These are phyloP conservation scores for Caenorhabditis sinica DNA, from an alignment of 2,888 invertebrate species.

Conservation along the genomic window DNA sequence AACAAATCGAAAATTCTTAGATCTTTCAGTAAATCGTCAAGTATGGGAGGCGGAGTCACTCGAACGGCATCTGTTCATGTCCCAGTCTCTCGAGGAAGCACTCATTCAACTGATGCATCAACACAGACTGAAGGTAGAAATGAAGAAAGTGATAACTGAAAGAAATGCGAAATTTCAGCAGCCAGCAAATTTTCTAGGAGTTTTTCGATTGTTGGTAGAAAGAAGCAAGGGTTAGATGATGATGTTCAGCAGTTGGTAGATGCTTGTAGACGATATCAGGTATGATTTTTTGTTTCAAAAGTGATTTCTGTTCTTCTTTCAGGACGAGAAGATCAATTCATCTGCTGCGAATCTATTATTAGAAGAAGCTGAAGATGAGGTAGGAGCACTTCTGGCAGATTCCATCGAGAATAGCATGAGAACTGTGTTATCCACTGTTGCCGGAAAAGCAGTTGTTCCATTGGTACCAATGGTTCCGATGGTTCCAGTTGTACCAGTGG, in stretches of 20 bases:
- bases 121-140: conserved; percentile 75
- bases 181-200: conserved; percentile 76
- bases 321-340: conserved; percentile 81
- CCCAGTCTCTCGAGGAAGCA: conserved; percentile 66
- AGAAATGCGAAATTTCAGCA: conserved; percentile 42
- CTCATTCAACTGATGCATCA: conserved; percentile 67
- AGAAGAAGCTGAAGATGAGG: conserved; percentile 78
- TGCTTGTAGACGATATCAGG: conserved; percentile 82
- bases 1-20: not conserved
- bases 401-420: conserved; percentile 81
- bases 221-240: conserved; percentile 80
- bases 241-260: conserved; percentile 82
- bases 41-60: conserved; percentile 71
- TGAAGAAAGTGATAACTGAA: not conserved
- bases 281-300: conserved; percentile 4
- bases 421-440: conserved; percentile 80
- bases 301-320: conserved; percentile 22
- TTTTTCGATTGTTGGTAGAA: conserved; percentile 79
- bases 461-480: conserved; percentile 31
- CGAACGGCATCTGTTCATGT: conserved; percentile 76
- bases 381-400: conserved; percentile 77
- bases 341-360: conserved; percentile 78
- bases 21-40: conserved; percentile 68
- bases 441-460: conserved; percentile 69
- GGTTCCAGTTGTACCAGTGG: conserved; percentile 21